phyloP scores from a whole-genome alignment of 2,797 vertebrate species.

The Argyrosomus regius region DNA sequence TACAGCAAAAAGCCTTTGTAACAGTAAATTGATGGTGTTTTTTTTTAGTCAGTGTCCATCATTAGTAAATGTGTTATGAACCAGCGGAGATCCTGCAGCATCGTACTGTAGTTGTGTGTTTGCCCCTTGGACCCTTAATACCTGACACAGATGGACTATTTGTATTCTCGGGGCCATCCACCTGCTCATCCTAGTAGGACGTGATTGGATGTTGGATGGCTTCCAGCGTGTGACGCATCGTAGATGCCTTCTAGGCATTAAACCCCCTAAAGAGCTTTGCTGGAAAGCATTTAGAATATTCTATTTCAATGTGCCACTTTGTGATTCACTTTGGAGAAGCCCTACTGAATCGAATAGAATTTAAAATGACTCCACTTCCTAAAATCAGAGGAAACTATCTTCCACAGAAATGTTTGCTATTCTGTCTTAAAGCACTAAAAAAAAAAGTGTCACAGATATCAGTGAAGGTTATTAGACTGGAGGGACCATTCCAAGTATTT shows the following conservation, averaged over 20 bases:
- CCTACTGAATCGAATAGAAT: conserved; percentile 62
- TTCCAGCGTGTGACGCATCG: conserved; percentile 66
- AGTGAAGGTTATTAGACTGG: conserved; percentile 15
- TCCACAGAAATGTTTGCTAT: conserved; percentile 41
- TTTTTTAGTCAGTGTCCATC: conserved; percentile 59
- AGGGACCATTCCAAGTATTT: conserved; percentile 35
- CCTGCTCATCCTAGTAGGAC: conserved; percentile 59
- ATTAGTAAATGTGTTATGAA: conserved; percentile 50
- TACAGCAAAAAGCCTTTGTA: conserved; percentile 66
- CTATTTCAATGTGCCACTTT: conserved; percentile 72
- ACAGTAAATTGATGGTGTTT: conserved; percentile 51
- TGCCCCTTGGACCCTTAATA: conserved; percentile 41
- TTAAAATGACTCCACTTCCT: conserved; percentile 49
- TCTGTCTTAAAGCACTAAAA: conserved; percentile 33
- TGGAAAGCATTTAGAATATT: conserved; percentile 77
- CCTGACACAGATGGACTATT: conserved; percentile 51
- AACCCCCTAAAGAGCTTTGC: conserved; percentile 78
- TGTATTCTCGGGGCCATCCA: conserved; percentile 65
- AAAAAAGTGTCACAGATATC: conserved; percentile 38
- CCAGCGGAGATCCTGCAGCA: conserved; percentile 7
- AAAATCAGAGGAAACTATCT: conserved; percentile 66
- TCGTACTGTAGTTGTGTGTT: conserved; percentile 2
- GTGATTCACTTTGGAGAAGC: conserved; percentile 76
- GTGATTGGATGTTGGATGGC: conserved; percentile 66
- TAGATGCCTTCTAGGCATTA: conserved; percentile 71